Percentiles rank a stretch among this genome's conserved stretches.
phyloP scores from a whole-genome alignment of 2,113 vertebrate genomes.

The Tauraco erythrolophus region DNA sequence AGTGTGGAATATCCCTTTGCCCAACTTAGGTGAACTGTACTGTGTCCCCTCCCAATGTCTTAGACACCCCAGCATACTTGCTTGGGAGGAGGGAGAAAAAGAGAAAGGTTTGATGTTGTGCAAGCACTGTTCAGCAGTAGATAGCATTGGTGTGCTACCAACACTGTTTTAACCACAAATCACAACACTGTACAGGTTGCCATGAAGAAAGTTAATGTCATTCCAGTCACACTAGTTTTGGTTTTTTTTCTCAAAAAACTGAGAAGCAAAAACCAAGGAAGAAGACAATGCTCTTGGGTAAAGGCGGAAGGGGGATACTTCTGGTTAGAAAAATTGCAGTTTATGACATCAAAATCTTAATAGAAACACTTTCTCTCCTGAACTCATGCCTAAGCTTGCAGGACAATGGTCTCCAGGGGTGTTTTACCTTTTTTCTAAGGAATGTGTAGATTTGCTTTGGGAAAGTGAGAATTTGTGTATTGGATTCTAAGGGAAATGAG shows the following conservation, averaged over 20 bases:
- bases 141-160: neutral
- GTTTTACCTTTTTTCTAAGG: neutral
- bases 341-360: neutral
- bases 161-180: neutral
- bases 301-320: neutral
- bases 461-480: neutral
- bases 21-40: accelerated
- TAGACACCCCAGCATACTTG: neutral
- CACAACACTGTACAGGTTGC: neutral
- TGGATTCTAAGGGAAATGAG: neutral
- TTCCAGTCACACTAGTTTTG: neutral
- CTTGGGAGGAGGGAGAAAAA: neutral
- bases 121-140: neutral
- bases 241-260: too few species aligned
- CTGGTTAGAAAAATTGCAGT: neutral
- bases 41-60: accelerated
- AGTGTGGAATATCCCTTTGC: neutral
- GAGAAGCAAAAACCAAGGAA: neutral
- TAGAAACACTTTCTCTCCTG: neutral
- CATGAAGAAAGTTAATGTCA: neutral
- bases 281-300: neutral
- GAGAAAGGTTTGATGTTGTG: neutral
- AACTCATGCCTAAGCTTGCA: neutral
- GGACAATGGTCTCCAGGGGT: neutral
- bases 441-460: neutral